Evolutionary conservation across 92 coral and sea anemone genomes (phyloP), one percentile per base, ranked within the genome.

Genomic region (Porites lobata): DNA sequence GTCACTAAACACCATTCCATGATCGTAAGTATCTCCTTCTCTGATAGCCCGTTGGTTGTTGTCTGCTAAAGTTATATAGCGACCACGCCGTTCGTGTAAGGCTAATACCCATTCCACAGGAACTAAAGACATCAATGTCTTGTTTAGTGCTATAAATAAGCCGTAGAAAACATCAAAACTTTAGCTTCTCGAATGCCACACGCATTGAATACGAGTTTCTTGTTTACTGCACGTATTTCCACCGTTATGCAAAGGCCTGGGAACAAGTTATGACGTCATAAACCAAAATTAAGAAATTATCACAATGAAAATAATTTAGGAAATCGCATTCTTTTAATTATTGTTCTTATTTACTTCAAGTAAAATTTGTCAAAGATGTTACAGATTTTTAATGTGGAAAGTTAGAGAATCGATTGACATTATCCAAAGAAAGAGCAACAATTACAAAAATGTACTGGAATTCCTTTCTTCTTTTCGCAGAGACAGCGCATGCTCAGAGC

Each of bases 1-100:
- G 53, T 90, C 84, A 51, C 95, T 92, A 50, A 95, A 97, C 7
- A 96, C 98, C 50, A 97, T 96, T 38, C 99, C 99, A 83, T 97
- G 94, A 69, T 97, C 99, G 51, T 97, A 97, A 0, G 99, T 95
- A 76, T 97, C 99, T 6, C 99, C 99, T 10, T 96, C 98, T 47
- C 99, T 78, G 6, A 79, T 83, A 3, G 99, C 99, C 15, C 95
- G 92, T 21, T 87, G 85, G 59, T 92, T 86, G 78, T 81, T 86
- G 18, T 92, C 86, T 26, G 95, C 85, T 12, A 97, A 86, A 65
- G 91, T 89, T 77, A 97, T 92, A 47, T 94, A 92, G 20, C 99
- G 93, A 15, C 99, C 99, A 66, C 88, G 97, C 64, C 91, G 96
- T 50, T 84, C 95, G 75, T 97, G 99, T 81, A 97, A 95, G 38